A percentile compares a stretch with the other conserved stretches of the same genome.
Evolutionary conservation across 2,888 invertebrate species (phyloP).

Genomic region (Chrysina gloriosa): DNA sequence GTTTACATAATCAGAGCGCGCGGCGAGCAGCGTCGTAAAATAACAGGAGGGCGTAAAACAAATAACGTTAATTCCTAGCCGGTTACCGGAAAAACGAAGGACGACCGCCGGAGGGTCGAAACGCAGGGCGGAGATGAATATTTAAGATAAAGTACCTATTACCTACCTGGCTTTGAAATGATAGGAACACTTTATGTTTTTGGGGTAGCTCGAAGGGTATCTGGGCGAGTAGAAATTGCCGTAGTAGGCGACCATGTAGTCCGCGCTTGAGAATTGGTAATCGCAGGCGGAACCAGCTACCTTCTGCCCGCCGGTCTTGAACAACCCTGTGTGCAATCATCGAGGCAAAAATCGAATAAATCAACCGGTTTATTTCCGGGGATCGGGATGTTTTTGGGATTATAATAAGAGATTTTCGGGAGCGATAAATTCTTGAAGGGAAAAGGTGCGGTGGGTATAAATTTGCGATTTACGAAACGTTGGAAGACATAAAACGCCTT

Average conservation of each 20-base stretch:
- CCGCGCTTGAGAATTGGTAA: conserved; percentile 84
- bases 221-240: conserved; percentile 91
- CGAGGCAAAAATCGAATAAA: conserved; percentile 1
- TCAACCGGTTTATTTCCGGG: conserved; percentile 18
- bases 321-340: conserved; percentile 72
- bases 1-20: conserved; percentile 27
- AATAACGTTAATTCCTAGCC: conserved; percentile 32
- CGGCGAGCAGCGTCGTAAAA: conserved; percentile 11
- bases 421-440: no score
- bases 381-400: no score
- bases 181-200: conserved; percentile 89
- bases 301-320: conserved; percentile 83
- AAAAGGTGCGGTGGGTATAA: background rate
- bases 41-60: conserved; percentile 23
- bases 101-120: background rate
- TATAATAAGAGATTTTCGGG: no score
- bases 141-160: conserved; percentile 31
- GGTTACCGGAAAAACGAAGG: background rate
- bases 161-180: conserved; percentile 86
- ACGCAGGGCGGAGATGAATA: conserved; percentile 4
- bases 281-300: conserved; percentile 85
- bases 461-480: no score
- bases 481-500: no score
- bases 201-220: conserved; percentile 96
- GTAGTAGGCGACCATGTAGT: conserved; percentile 75